phyloP scores from a whole-genome alignment of 1,140 invertebrate species.

The Drosophila erecta region DNA sequence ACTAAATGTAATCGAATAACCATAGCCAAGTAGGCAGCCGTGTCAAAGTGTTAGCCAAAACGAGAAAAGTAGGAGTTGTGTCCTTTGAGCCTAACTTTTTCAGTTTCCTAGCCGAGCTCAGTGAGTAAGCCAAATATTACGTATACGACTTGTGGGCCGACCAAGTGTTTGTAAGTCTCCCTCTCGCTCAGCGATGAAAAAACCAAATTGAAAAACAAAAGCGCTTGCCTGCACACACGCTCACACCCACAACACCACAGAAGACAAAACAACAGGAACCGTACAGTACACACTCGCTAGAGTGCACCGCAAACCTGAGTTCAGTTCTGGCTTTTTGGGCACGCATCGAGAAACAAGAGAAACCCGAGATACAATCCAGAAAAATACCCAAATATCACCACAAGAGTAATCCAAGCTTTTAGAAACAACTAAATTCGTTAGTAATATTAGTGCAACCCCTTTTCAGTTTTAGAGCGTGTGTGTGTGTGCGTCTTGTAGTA shows the following conservation, averaged over 20 bases:
- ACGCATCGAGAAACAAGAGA: slow-evolving; percentile 51
- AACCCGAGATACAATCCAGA: slow-evolving; percentile 19
- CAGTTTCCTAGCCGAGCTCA: slow-evolving; percentile 62
- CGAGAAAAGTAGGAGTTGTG: slow-evolving; percentile 33
- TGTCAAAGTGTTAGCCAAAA: slow-evolving; percentile 69
- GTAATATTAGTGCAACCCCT: slow-evolving; percentile 46
- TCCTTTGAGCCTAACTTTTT: slow-evolving; percentile 45
- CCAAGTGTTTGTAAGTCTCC: slow-evolving; percentile 70
- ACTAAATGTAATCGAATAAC: slow-evolving; percentile 40
- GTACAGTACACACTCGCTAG: slow-evolving; percentile 61
- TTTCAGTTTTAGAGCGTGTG: slow-evolving; percentile 46
- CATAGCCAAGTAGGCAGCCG: slow-evolving; percentile 66
- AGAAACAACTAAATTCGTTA: slow-evolving; percentile 36
- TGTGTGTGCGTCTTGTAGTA: slow-evolving; percentile 37
- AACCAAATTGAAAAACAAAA: background rate
- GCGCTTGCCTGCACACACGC: slow-evolving; percentile 71
- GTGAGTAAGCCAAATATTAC: slow-evolving; percentile 77
- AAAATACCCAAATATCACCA: slow-evolving; percentile 9
- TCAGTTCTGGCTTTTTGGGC: slow-evolving; percentile 66
- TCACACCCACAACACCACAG: slow-evolving; percentile 24
- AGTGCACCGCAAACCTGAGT: slow-evolving; percentile 66
- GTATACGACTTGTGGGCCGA: slow-evolving; percentile 72
- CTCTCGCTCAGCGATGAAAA: slow-evolving; percentile 47
- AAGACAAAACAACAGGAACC: slow-evolving; percentile 33
- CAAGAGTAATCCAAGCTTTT: slow-evolving; percentile 49